Base-by-base conservation (phyloP, 2,113 vertebrate genomes). In the Cyprinus carpio region DNA sequence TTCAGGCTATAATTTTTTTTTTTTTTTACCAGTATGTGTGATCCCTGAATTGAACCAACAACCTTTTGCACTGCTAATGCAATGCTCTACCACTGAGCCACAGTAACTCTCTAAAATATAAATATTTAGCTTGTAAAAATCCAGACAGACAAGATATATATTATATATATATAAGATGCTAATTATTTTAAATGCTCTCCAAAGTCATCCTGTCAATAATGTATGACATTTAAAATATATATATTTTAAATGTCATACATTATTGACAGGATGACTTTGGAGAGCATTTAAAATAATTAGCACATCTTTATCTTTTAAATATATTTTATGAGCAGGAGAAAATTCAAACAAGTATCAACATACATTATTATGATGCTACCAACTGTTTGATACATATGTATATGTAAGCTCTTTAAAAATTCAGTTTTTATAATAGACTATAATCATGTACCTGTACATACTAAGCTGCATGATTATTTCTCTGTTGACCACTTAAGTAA, bases 401-500 rank as follows among this genome's bases (percentile, higher is more conserved):
- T 78, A 34, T 79, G 34, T 79, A 12, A 10, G 2, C 34, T 79
- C 56, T 78, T 31, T 16, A 13, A 60, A 79, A 18, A 34, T 16
- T 0, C 2, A 16, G 23, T 37, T 13, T 31, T 62, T 79, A 11
- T 62, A 23, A 25, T 2, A 2, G 34, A 40, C 11, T 25, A 4
- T 1, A n/a, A 37, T 25, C 34, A 62, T 56, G 62, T 9, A n/a
- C n/a, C n/a, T 27, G 5, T 18, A 25, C n/a, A 27, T 46, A 27
- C 54, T 54, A 51, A 60, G 13, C 56, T 84, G 27, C 87, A 49
- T 75, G 56, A 81, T 80, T 90, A 90, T 93, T 89, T 92, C 90
- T 91, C 90, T 93, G 92, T 94, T 93, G 90, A 91, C 58, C 75
- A 87, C 81, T 87, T n/a, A n/a, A n/a, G n/a, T 93, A 92, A 93